Evolutionary conservation across 2,888 invertebrate genomes (phyloP).

Genomic region (Oscheius sp.): DNA sequence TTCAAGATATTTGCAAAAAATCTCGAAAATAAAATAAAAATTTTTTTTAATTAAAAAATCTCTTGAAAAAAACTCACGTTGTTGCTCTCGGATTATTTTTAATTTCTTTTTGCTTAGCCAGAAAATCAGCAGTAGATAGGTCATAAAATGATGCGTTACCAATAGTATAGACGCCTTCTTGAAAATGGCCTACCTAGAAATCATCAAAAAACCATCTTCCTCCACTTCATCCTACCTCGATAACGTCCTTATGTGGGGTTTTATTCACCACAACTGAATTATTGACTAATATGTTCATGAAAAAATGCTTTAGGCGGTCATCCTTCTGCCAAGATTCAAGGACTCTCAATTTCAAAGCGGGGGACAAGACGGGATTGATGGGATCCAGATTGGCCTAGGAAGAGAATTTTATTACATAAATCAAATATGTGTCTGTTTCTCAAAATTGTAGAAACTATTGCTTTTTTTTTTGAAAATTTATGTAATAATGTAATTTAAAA

Average conservation of each 20-base stretch:
- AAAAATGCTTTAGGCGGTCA: conserved; percentile 75
- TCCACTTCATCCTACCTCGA: conserved; percentile 44
- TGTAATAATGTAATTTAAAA: neutral
- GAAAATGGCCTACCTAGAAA: conserved; percentile 52
- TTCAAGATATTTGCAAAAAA: too few relatives aligned
- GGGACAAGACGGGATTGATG: conserved; percentile 22
- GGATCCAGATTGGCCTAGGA: conserved; percentile 28
- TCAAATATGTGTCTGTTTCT: too few relatives aligned
- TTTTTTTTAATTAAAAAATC: neutral
- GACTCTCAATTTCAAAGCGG: conserved; percentile 1
- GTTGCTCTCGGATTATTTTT: neutral
- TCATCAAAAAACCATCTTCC: too few relatives aligned
- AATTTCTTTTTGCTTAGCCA: conserved; percentile 30
- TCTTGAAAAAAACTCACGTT: neutral
- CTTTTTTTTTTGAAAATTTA: neutral
- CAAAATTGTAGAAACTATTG: neutral
- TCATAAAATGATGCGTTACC: conserved; percentile 60
- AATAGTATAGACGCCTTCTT: conserved; percentile 57
- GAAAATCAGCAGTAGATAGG: conserved; percentile 40
- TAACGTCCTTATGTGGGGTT: conserved; percentile 78
- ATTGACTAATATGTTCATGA: conserved; percentile 87
- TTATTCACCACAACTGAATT: conserved; percentile 93
- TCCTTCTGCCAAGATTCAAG: conserved; percentile 18
- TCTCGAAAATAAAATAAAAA: too few relatives aligned
- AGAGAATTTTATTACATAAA: neutral